Percentiles rank a stretch among this genome's conserved stretches.
phyloP scores from a whole-genome alignment of 2,888 invertebrate species.

The Chydorus sphaericus region DNA sequence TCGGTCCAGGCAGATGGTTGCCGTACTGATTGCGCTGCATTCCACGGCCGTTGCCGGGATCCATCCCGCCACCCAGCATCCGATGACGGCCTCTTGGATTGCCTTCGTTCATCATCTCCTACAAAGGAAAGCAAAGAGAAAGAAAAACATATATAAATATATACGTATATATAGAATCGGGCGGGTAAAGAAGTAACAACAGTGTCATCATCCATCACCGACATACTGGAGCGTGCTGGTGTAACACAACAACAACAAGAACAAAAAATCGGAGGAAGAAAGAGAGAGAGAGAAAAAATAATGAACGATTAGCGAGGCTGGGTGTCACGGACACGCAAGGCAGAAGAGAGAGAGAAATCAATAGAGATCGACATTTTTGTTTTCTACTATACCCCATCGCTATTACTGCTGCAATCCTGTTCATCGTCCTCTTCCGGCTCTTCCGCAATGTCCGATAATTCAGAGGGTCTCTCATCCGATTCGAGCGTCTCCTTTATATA shows the following conservation, averaged over 20 bases:
- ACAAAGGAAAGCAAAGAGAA: not conserved
- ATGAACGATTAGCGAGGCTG: not conserved
- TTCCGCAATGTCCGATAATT: constrained; percentile 34
- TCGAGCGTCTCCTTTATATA: constrained; percentile 14
- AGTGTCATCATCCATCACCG: not conserved
- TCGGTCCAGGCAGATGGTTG: not conserved
- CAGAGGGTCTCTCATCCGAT: constrained; percentile 24
- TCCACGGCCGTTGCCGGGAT: not conserved
- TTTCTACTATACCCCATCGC: constrained; percentile 5
- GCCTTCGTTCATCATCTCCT: constrained; percentile 4
- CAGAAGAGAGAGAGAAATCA: no score
- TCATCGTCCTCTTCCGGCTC: constrained; percentile 31
- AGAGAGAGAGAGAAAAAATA: not conserved
- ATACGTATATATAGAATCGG: not conserved
- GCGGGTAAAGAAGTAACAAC: not conserved
- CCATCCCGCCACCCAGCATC: not conserved
- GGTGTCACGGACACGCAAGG: not conserved
- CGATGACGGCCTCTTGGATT: not conserved
- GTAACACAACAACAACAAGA: not conserved
- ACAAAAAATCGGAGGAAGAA: not conserved
- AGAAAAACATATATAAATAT: no score
- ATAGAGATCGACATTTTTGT: not conserved
- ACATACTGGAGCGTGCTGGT: not conserved
- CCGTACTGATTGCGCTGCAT: constrained; percentile 7
- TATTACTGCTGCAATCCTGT: constrained; percentile 7